Percentiles rank a stretch among this genome's conserved stretches.
These are phyloP conservation scores for Andricus grossulariae DNA, from an alignment of 1,140 invertebrate genomes.

Conservation along the genomic window DNA sequence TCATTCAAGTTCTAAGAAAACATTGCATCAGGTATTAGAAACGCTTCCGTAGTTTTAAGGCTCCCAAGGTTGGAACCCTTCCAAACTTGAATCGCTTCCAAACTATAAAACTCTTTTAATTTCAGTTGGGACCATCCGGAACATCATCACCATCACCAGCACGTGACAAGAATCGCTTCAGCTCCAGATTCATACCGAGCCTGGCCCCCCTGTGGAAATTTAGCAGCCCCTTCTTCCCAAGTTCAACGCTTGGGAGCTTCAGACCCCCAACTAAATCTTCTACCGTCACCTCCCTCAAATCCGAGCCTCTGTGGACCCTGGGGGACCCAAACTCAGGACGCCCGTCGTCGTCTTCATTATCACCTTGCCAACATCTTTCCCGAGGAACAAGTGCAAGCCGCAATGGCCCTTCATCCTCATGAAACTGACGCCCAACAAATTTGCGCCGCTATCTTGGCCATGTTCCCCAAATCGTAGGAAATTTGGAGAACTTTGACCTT, in stretches of 20 bases:
- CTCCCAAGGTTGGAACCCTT: too few species aligned
- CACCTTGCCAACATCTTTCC: slow-evolving; percentile 92
- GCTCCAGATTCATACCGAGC: slow-evolving; percentile 83
- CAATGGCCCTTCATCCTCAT: slow-evolving; percentile 89
- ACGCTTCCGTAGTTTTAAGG: too few species aligned
- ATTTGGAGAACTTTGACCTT: not conserved
- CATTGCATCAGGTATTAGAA: too few species aligned
- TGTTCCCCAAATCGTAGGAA: slow-evolving; percentile 79
- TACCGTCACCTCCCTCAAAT: slow-evolving; percentile 53
- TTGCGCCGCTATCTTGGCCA: slow-evolving; percentile 88
- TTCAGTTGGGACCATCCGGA: slow-evolving; percentile 72
- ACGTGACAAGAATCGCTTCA: slow-evolving; percentile 86
- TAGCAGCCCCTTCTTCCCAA: slow-evolving; percentile 66
- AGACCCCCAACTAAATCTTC: slow-evolving; percentile 81
- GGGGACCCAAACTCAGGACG: slow-evolving; percentile 79
- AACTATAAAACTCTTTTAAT: not conserved
- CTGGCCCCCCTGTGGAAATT: slow-evolving; percentile 71
- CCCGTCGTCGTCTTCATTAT: slow-evolving; percentile 86
- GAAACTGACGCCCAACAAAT: slow-evolving; percentile 92
- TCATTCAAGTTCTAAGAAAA: slow-evolving; percentile 2
- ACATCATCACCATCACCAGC: slow-evolving; percentile 67
- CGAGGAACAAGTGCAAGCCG: slow-evolving; percentile 89
- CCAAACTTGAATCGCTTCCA: too few species aligned
- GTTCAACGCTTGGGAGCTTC: slow-evolving; percentile 78
- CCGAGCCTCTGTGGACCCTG: slow-evolving; percentile 71